phyloP scores from a whole-genome alignment of 2,797 vertebrate species.

The Etheostoma nigrum region DNA sequence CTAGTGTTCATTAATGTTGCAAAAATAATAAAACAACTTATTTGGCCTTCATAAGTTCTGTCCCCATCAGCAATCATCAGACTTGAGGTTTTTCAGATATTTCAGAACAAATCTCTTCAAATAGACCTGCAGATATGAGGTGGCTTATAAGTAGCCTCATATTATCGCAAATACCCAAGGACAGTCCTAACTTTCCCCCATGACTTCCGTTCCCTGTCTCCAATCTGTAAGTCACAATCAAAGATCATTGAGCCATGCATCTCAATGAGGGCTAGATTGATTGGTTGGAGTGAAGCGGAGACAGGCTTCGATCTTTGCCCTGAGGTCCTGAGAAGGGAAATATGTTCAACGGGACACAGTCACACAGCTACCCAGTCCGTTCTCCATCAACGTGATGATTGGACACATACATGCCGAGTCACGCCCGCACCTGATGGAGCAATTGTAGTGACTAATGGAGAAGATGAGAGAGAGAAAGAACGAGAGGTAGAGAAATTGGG shows the following conservation, averaged over 20 bases:
- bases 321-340: slow-evolving; percentile 67
- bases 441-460: slow-evolving; percentile 72
- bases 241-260: slow-evolving; percentile 83
- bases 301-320: slow-evolving; percentile 82
- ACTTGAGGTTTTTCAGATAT: slow-evolving; percentile 7
- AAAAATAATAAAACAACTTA: not conserved
- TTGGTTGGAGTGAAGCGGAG: slow-evolving; percentile 68
- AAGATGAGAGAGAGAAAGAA: slow-evolving; percentile 66
- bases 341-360: slow-evolving; percentile 62
- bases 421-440: slow-evolving; percentile 75
- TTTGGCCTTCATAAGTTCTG: not conserved
- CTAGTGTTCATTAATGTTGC: not conserved
- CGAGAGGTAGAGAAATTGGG: slow-evolving; percentile 46
- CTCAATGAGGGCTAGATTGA: slow-evolving; percentile 83
- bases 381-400: slow-evolving; percentile 78
- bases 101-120: slow-evolving; percentile 3
- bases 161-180: slow-evolving; percentile 57
- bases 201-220: slow-evolving; percentile 54
- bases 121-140: not conserved
- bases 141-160: slow-evolving; percentile 52
- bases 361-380: slow-evolving; percentile 54
- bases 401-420: slow-evolving; percentile 72
- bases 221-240: slow-evolving; percentile 75
- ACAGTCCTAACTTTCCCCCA: slow-evolving; percentile 55
- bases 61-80: not conserved